These are phyloP conservation scores for Cyprinodon variegatus DNA, from an alignment of 2,113 vertebrate genomes.

Conservation along the genomic window DNA sequence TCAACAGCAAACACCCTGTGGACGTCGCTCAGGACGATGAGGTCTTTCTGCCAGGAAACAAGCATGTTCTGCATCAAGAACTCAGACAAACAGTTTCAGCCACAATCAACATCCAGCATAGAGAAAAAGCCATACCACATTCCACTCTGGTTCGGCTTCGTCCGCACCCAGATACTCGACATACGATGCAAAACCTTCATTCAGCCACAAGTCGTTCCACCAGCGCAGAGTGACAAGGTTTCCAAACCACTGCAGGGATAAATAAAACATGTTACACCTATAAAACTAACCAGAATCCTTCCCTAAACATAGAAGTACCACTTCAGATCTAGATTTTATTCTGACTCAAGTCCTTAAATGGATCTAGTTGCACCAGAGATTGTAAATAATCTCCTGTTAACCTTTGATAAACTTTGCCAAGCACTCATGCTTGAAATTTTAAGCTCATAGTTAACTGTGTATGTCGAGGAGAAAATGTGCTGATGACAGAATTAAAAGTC, in stretches of 20 bases:
- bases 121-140: conserved; percentile 78
- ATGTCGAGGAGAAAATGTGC: too few species aligned
- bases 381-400: too few species aligned
- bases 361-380: too few species aligned
- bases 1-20: conserved; percentile 87
- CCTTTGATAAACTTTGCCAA: too few species aligned
- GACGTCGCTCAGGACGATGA: conserved; percentile 86
- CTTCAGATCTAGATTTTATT: too few species aligned
- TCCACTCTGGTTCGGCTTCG: conserved; percentile 78
- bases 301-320: too few species aligned
- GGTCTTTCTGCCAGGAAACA: conserved; percentile 82
- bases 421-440: too few species aligned
- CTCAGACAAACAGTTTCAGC: not conserved
- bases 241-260: conserved; percentile 89
- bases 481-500: too few species aligned
- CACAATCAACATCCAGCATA: not conserved
- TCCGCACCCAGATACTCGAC: conserved; percentile 90
- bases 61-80: not conserved
- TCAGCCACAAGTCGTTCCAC: conserved; percentile 98
- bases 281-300: not conserved
- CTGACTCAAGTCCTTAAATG: too few species aligned
- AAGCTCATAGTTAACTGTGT: too few species aligned
- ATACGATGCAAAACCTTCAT: conserved; percentile 95
- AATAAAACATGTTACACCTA: not conserved
- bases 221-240: conserved; percentile 92